Conservation (phyloP, 2,113 vertebrate species). For the Sceloporus tristichus region DNA sequence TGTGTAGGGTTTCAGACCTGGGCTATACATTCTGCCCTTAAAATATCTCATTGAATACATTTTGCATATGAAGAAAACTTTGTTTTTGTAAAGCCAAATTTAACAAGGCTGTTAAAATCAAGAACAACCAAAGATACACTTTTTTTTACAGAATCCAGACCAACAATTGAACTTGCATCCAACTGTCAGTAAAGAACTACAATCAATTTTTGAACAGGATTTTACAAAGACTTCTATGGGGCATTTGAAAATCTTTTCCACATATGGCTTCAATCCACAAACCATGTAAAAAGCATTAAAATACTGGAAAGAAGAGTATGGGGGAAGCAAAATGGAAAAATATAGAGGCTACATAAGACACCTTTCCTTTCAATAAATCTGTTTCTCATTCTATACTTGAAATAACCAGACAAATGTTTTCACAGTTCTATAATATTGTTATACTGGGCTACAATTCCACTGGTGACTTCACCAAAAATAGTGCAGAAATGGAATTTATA, state of each 20-base stretch:
- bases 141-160: slow-evolving; percentile 4
- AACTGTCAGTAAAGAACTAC: not conserved
- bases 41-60: slow-evolving; percentile 26
- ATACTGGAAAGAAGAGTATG: slow-evolving; percentile 50
- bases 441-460: slow-evolving; percentile 31
- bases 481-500: not conserved
- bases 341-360: slow-evolving; percentile 34
- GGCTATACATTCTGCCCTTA: not conserved
- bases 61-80: slow-evolving; percentile 23
- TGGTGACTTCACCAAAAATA: slow-evolving; percentile 7
- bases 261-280: slow-evolving; percentile 54
- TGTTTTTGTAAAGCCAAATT: not conserved
- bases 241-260: slow-evolving; percentile 50
- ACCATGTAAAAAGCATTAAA: slow-evolving; percentile 47
- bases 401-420: slow-evolving; percentile 44
- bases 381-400: slow-evolving; percentile 51
- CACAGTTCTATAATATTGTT: slow-evolving; percentile 33
- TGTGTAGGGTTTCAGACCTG: not conserved
- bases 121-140: slow-evolving; percentile 7
- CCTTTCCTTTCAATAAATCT: slow-evolving; percentile 45
- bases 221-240: slow-evolving; percentile 32
- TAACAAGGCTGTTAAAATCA: slow-evolving; percentile 42
- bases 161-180: slow-evolving; percentile 12
- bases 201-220: slow-evolving; percentile 35
- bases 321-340: slow-evolving; percentile 63